phyloP scores from a whole-genome alignment of 2,888 invertebrate genomes.

The Eledone cirrhosa region DNA sequence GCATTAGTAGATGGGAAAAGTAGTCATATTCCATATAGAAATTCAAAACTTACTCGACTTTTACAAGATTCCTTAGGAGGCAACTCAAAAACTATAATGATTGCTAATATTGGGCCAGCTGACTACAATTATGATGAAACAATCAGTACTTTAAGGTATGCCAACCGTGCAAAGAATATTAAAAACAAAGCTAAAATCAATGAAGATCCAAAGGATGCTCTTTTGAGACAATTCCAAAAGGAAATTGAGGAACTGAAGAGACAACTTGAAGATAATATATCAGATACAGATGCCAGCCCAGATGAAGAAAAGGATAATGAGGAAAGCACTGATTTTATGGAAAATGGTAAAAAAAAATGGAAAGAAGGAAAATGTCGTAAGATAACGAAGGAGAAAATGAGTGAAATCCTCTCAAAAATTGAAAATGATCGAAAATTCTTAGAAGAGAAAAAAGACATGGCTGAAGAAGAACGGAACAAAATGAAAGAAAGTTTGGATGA shows the following conservation, averaged over 20 bases:
- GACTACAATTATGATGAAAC: conserved; percentile 97
- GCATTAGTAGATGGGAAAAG: conserved; percentile 97
- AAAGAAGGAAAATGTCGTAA: conserved; percentile 32
- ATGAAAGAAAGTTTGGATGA: conserved; percentile 73
- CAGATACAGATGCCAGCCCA: conserved; percentile 50
- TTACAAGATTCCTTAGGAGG: conserved; percentile 97
- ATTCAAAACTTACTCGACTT: conserved; percentile 87
- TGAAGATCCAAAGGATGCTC: conserved; percentile 96
- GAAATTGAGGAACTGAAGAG: conserved; percentile 92
- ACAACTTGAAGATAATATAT: conserved; percentile 78
- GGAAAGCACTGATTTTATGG: conserved; percentile 51
- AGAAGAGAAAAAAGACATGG: conserved; percentile 69
- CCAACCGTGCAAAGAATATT: conserved; percentile 96
- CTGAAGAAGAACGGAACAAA: conserved; percentile 74
- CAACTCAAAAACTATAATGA: conserved; percentile 76
- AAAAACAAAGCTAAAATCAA: conserved; percentile 95
- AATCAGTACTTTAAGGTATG: conserved; percentile 94
- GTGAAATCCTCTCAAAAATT: conserved; percentile 68
- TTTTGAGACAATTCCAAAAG: conserved; percentile 93
- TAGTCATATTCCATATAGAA: conserved; percentile 96
- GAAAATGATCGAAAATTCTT: conserved; percentile 67
- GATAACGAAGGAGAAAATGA: conserved; percentile 68
- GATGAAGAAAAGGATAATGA: conserved; percentile 55
- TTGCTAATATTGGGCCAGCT: conserved; percentile 96
- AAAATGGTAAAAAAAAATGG: conserved; percentile 50